A percentile compares a stretch with the other conserved stretches of the same genome.
Conservation (phyloP, 2,888 invertebrate species). For the Schizotus pectinicornis region DNA sequence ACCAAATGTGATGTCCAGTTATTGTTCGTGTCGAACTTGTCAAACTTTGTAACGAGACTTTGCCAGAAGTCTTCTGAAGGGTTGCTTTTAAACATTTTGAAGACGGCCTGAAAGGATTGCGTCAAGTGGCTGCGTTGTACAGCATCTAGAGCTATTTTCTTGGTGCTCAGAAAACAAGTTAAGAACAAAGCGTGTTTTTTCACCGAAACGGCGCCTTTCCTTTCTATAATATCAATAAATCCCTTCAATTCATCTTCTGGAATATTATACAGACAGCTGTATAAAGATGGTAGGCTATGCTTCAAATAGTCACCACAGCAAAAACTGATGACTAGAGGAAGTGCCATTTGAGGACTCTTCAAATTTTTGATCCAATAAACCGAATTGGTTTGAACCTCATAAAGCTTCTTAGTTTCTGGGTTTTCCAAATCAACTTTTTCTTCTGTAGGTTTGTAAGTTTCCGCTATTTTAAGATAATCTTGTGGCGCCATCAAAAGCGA, state of each 20-base stretch:
- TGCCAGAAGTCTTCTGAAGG: no score
- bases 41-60: no score
- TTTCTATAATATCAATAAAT: conserved; percentile 28
- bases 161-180: conserved; percentile 16
- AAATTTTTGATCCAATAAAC: background rate
- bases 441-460: background rate
- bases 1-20: no score
- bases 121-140: no score
- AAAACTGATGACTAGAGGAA: conserved; percentile 32
- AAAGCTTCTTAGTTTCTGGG: background rate
- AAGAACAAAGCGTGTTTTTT: conserved; percentile 39
- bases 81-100: no score
- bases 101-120: no score
- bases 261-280: conserved; percentile 34
- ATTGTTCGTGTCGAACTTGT: no score
- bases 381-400: background rate
- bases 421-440: background rate
- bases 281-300: conserved; percentile 29
- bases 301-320: conserved; percentile 39
- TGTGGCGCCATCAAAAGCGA: background rate
- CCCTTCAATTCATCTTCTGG: conserved; percentile 29
- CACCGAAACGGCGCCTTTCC: conserved; percentile 32
- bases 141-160: no score
- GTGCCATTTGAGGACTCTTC: background rate
- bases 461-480: background rate